Evolutionary conservation across 2,888 invertebrate genomes (phyloP).

Genomic region (Drosophila kuntzei): DNA sequence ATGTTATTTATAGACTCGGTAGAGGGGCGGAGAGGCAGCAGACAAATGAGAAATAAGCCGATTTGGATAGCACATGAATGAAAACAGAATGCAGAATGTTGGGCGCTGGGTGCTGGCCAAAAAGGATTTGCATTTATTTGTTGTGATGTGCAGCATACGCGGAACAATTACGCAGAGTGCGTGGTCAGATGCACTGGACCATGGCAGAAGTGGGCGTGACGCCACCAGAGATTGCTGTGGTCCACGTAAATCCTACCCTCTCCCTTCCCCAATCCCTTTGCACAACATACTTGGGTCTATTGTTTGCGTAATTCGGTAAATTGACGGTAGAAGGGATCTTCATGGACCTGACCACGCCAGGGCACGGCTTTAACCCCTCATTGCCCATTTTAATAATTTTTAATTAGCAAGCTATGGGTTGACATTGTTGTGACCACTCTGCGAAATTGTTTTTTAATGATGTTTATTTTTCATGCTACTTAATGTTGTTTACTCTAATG

Average conservation of each 20-base stretch:
- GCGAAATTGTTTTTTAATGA: conserved; percentile 50
- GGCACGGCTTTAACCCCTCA: conserved; percentile 36
- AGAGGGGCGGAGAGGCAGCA: background rate
- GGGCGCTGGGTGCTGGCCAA: conserved; percentile 44
- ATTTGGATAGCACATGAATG: conserved; percentile 41
- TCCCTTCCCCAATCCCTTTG: background rate
- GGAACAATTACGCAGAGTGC: conserved; percentile 70
- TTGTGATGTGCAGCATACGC: conserved; percentile 34
- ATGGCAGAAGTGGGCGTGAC: conserved; percentile 13
- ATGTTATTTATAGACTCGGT: conserved; percentile 25
- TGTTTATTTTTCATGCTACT: conserved; percentile 31
- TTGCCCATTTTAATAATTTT: conserved; percentile 70
- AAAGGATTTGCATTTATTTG: conserved; percentile 67
- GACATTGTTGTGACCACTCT: conserved; percentile 21
- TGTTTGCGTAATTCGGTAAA: conserved; percentile 71
- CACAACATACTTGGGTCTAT: conserved; percentile 28
- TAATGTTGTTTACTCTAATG: conserved; percentile 14
- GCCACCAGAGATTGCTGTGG: conserved; percentile 43
- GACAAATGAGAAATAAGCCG: conserved; percentile 54
- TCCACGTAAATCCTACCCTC: conserved; percentile 23
- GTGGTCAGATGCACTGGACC: conserved; percentile 48
- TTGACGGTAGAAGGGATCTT: conserved; percentile 41
- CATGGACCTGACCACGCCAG: background rate
- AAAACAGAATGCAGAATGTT: conserved; percentile 33
- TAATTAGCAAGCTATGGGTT: conserved; percentile 61